Evolutionary conservation across 2,888 invertebrate species (phyloP), one percentile per base, ranked within the genome.

Genomic region (Drosophila quinaria): DNA sequence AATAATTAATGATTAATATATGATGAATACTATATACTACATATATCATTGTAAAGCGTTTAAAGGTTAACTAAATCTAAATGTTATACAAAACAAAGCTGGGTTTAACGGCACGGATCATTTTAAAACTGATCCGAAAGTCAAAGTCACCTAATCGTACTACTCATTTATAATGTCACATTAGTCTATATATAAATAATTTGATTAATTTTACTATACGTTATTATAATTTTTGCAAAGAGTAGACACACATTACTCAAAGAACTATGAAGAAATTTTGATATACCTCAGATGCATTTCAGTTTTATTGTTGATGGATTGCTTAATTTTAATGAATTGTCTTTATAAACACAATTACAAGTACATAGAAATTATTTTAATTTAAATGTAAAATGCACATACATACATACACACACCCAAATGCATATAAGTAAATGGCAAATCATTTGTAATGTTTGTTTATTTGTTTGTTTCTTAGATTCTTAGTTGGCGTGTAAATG

Each of bases 261-360:
- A 74, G 83, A 90, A 92, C 92, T 90, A 91, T 81, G 91, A 91
- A 90, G 91, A 90, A 92, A 92, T 90, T 92, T 92, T 91, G 88
- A 92, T 91, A 92, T 92, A 92, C 92, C 92, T 92, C 92, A 92
- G 87, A 92, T 91, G 92, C 92, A 92, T 92, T 92, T 92, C 92
- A 92, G 92, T 92, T 92, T 90, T 89, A 91, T 89, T 87, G 81
- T 91, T 87, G 81, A 82, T 75, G 74, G 80, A 90, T 83, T 91
- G 90, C 86, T 81, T 87, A 90, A 88, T 79, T 88, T 83, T 87
- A 86, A 67, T 77, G 33, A 69, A 54, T 70, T 74, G 47, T 76
- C 60, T 62, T 67, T 75, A 39, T 33, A 50, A 50, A 41, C 51
- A 39, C 51, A 39, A 29, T 5, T 31, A 39, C 55, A 72, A 49